Conservation (phyloP, 2,888 invertebrate species). For the Cylloceria caligata region DNA sequence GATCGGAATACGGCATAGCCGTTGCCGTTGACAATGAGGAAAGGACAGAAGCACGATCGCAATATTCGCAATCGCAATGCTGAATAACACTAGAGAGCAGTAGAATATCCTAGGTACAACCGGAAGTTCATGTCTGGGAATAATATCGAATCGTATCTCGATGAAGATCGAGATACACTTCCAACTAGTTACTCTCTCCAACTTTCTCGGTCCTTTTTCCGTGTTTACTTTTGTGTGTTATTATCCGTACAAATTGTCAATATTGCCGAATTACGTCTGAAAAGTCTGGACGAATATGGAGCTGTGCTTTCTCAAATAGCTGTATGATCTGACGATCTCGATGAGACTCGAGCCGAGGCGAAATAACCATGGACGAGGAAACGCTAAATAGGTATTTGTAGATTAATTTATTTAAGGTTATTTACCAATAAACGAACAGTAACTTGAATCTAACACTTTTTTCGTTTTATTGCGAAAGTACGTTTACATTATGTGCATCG, state of each 20-base stretch:
- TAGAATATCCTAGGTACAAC: neutral
- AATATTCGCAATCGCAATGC: no score
- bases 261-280: no score
- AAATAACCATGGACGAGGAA: conserved; percentile 77
- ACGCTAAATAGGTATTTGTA: conserved; percentile 77
- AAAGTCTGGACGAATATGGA: no score
- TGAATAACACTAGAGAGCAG: conserved; percentile 10
- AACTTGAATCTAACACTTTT: no score
- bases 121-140: neutral
- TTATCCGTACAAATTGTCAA: neutral
- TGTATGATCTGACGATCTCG: neutral
- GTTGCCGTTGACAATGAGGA: conserved; percentile 72
- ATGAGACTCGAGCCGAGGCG: neutral
- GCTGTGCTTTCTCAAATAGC: neutral
- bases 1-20: conserved; percentile 71
- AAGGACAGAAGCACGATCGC: conserved; percentile 61
- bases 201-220: neutral
- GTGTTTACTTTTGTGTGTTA: neutral
- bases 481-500: no score
- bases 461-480: no score
- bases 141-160: conserved; percentile 4
- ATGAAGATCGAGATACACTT: neutral
- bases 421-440: no score
- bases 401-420: neutral
- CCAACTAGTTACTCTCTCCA: neutral